Percentiles rank a stretch among this genome's conserved stretches.
These are phyloP conservation scores for Eubasilissa regina DNA, from an alignment of 1,140 invertebrate genomes.

Conservation along the genomic window DNA sequence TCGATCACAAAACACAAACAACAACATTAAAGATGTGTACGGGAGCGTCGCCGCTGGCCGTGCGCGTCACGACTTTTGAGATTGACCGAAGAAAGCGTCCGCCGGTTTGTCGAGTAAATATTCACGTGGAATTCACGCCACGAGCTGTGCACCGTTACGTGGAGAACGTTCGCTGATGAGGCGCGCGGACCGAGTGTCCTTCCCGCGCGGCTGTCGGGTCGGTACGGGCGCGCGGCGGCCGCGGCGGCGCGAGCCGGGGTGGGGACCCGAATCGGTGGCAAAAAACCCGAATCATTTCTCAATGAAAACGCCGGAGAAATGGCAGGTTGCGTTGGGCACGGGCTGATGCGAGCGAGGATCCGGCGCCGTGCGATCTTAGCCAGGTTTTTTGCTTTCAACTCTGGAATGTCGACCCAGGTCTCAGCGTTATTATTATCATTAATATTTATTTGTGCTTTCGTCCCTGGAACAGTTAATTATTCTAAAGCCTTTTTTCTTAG, in stretches of 20 bases:
- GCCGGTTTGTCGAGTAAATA: conserved; percentile 26
- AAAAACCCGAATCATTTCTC: conserved; percentile 32
- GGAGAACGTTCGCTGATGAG: conserved; percentile 31
- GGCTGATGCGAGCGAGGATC: not conserved
- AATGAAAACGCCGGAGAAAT: conserved; percentile 38
- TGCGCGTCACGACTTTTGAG: not conserved
- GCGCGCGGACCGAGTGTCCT: conserved; percentile 42
- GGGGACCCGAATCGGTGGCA: conserved; percentile 12
- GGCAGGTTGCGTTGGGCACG: conserved; percentile 7
- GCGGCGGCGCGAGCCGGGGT: not conserved
- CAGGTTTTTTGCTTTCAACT: not conserved
- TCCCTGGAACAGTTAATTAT: no score
- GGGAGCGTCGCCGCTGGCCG: not conserved
- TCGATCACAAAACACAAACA: conserved; percentile 16
- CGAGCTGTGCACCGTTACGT: not conserved
- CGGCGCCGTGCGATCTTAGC: not conserved
- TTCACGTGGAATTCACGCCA: conserved; percentile 6
- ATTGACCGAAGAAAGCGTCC: conserved; percentile 25
- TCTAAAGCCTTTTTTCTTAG: no score
- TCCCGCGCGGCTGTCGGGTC: not conserved
- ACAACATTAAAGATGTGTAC: not conserved
- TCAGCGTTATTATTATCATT: not conserved
- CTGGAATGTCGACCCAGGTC: not conserved
- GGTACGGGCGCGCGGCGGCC: not conserved
- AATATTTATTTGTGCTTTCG: no score